These are phyloP conservation scores for Takifugu flavidus DNA, from an alignment of 2,113 vertebrate genomes.

Conservation along the genomic window DNA sequence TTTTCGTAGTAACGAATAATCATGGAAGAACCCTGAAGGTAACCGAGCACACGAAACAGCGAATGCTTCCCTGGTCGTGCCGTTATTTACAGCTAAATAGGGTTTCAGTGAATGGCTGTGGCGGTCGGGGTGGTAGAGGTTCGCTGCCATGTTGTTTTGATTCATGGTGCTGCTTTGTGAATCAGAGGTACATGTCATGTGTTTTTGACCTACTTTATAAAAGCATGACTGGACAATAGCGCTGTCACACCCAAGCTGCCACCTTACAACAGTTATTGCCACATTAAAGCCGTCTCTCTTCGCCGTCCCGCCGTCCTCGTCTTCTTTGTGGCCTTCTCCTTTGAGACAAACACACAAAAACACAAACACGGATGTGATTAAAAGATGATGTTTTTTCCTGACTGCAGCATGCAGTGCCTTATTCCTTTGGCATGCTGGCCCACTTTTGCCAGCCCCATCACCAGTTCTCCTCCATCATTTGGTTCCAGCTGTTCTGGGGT, in stretches of 20 bases:
- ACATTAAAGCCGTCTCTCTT: not conserved
- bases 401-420: not conserved
- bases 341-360: not conserved
- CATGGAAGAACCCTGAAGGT: too few species aligned
- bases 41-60: too few species aligned
- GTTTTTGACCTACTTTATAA: constrained; percentile 57
- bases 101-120: too few species aligned
- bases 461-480: constrained; percentile 15
- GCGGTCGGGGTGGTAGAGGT: too few species aligned
- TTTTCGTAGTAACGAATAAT: too few species aligned
- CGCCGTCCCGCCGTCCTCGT: not conserved
- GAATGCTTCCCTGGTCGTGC: too few species aligned
- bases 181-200: constrained; percentile 48
- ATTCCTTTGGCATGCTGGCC: constrained; percentile 3
- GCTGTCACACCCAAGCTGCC: not conserved
- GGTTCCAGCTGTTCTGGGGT: not conserved
- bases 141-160: constrained; percentile 11
- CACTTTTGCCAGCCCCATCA: constrained; percentile 17
- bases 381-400: not conserved
- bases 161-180: constrained; percentile 52
- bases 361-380: not conserved
- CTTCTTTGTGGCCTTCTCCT: too few species aligned
- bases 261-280: constrained; percentile 7
- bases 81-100: too few species aligned
- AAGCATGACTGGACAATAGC: constrained; percentile 3